Conservation (phyloP, 2,797 vertebrate species). For the Yasuhikotakia modesta region DNA sequence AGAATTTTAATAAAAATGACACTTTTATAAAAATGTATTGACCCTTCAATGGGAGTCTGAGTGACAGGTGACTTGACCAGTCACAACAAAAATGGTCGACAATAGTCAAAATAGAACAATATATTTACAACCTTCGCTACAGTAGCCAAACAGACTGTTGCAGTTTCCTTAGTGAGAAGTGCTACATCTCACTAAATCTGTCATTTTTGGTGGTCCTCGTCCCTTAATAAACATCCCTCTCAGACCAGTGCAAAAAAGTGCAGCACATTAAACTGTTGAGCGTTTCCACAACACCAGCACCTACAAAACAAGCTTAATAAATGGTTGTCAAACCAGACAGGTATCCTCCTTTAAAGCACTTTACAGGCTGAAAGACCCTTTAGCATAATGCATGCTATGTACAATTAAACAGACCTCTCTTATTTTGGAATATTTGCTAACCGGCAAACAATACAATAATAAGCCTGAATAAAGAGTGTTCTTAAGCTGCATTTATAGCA, state of each 20-base stretch:
- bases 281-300: neutral
- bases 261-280: neutral
- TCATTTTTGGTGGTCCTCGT: neutral
- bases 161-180: too few species aligned
- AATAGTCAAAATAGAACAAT: too few species aligned
- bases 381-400: neutral
- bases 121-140: too few species aligned
- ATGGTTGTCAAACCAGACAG: slow-evolving; percentile 28
- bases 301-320: slow-evolving; percentile 2
- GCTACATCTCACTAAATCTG: too few species aligned
- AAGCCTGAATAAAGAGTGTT: neutral
- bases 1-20: too few species aligned
- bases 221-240: neutral
- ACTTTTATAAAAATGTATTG: too few species aligned
- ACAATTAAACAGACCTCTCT: neutral
- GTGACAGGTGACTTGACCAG: too few species aligned
- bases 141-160: too few species aligned
- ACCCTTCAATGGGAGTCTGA: too few species aligned
- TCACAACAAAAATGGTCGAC: too few species aligned
- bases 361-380: neutral
- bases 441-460: neutral
- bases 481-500: too few species aligned
- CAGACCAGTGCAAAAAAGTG: neutral
- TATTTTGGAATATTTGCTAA: neutral
- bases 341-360: slow-evolving; percentile 7